Evolutionary conservation across 2,113 vertebrate genomes (phyloP), one percentile per base, ranked within the genome.

Genomic region (Tychaedon coryphoeus): DNA sequence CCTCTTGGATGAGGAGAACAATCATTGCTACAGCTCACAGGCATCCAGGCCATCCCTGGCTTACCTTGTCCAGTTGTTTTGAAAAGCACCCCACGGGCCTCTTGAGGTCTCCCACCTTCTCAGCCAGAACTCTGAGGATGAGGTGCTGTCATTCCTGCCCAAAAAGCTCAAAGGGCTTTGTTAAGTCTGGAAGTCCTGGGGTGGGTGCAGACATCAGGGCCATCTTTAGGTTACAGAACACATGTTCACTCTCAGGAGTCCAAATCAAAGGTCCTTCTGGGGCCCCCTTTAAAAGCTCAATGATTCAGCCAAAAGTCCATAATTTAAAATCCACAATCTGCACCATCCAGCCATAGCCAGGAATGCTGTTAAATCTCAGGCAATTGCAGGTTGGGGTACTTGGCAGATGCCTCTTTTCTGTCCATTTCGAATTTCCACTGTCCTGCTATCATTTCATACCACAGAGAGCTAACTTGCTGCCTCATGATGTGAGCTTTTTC

Each of bases 351-450:
- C 10, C 67, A 51, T 13, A 61, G 8, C 38, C 26, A 83, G 33
- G 25, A 36, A 43, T 26, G 22, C 22, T 54, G 38, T 62, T 33
- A 54, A 51, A 54, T 62, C 33, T 53, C 4, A 4, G 66, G 16
- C 45, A 51, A 11, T 19, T 25, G 31, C 24, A 48, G 29, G 15
- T 6, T 65, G 34, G 60, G 42, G 12, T 24, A 29, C 19, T 48
- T n/a, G 34, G 19, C 60, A 85, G 29, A 56, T 34, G 24, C 10
- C 15, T 48, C 34, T 65, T 57, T 48, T 57, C 24, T 40, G 31
- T 24, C 34, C 0, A 0, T 48, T 48, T 29, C 19, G 0, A 65
- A 5, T 36, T 45, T n/a, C 64, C 4, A 19, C 62, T 60, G 38
- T 33, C 26, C 33, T 60, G 18, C 28, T 8, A 69, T 53, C 10